Conservation (phyloP, 2,888 invertebrate genomes). For the Pammene fasciana region DNA sequence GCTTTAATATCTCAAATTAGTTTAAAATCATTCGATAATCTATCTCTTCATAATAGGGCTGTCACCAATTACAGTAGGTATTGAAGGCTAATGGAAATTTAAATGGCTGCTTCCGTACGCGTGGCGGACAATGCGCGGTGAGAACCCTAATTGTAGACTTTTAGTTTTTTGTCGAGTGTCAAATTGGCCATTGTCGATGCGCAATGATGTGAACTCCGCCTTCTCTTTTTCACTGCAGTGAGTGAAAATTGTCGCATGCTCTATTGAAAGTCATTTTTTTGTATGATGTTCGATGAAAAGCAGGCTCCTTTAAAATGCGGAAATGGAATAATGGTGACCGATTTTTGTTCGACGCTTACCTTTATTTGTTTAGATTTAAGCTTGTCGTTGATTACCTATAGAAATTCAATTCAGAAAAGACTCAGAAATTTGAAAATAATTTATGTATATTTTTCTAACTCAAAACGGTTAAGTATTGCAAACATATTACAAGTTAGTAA, state of each 20-base stretch:
- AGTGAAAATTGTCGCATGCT: conserved; percentile 45
- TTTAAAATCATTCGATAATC: conserved; percentile 46
- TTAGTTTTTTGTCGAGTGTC: conserved; percentile 72
- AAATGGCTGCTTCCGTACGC: conserved; percentile 75
- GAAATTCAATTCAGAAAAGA: too few relatives aligned
- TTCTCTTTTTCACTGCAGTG: conserved; percentile 52
- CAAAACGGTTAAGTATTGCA: too few relatives aligned
- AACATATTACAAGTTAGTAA: too few relatives aligned
- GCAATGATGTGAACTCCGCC: conserved; percentile 59
- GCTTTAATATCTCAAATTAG: conserved; percentile 5
- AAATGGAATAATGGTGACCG: not conserved
- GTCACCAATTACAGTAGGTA: conserved; percentile 55
- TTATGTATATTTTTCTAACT: too few relatives aligned
- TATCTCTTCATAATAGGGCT: conserved; percentile 45
- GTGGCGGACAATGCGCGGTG: conserved; percentile 63
- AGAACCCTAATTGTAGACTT: conserved; percentile 69
- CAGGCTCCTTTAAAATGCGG: not conserved
- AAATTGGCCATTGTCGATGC: conserved; percentile 76
- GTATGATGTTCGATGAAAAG: not conserved
- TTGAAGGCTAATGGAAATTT: conserved; percentile 79
- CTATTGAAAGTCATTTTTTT: conserved; percentile 17
- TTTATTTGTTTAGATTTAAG: too few relatives aligned
- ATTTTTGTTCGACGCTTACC: too few relatives aligned
- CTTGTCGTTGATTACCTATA: too few relatives aligned
- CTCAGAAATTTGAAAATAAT: too few relatives aligned